Conservation (phyloP, 1,140 invertebrate genomes). For the Carposina sasakii region DNA sequence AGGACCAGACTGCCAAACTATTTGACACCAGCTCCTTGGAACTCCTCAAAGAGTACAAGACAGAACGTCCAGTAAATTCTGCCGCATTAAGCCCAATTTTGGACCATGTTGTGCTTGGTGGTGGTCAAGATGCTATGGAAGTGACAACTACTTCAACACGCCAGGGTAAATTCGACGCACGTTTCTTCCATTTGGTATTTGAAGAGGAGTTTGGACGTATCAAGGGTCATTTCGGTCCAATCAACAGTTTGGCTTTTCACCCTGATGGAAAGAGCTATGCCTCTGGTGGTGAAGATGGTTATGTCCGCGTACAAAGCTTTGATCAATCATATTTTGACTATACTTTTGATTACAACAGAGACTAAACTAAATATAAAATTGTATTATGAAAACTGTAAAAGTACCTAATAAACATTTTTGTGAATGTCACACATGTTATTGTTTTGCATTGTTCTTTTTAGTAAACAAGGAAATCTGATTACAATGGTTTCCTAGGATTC, state of each 20-base stretch:
- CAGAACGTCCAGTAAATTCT: slow-evolving; percentile 96
- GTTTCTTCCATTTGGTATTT: slow-evolving; percentile 99
- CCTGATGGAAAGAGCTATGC: slow-evolving; percentile 98
- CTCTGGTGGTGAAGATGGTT: slow-evolving; percentile 99
- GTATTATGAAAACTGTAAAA: neutral
- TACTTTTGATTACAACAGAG: slow-evolving; percentile 88
- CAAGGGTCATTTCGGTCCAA: slow-evolving; percentile 99
- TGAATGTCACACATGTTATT: neutral
- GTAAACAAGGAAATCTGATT: no score
- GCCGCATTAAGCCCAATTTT: slow-evolving; percentile 95
- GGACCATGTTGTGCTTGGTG: slow-evolving; percentile 96
- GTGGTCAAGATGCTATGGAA: slow-evolving; percentile 99
- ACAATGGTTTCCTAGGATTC: no score
- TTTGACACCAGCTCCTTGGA: slow-evolving; percentile 92
- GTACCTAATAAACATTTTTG: slow-evolving; percentile 3
- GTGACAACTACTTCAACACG: slow-evolving; percentile 97
- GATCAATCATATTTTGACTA: slow-evolving; percentile 98
- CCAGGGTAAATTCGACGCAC: slow-evolving; percentile 97
- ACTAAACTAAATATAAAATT: slow-evolving; percentile 33
- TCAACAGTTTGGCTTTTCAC: slow-evolving; percentile 98
- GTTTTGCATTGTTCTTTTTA: slow-evolving; percentile 24
- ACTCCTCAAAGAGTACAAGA: slow-evolving; percentile 95
- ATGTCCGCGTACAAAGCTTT: slow-evolving; percentile 95
- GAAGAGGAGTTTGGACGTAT: slow-evolving; percentile 99
- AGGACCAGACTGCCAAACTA: slow-evolving; percentile 94